Conservation (phyloP, 2,113 vertebrate genomes). For the Archocentrus centrarchus region DNA sequence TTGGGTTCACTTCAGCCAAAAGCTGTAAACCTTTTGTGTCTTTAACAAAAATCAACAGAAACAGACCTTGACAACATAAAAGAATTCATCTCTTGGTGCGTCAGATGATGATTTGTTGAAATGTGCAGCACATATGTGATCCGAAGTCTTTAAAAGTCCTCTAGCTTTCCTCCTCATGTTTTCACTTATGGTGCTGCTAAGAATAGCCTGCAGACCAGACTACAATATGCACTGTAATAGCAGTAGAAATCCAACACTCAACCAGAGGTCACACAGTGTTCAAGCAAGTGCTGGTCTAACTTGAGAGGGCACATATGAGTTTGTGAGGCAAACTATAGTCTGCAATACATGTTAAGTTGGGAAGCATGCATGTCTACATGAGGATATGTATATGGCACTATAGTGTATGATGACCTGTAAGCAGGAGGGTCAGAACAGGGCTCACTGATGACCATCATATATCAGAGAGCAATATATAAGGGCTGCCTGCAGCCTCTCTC, state of each 20-base stretch:
- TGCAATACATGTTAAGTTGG: constrained; percentile 27
- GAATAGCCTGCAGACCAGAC: constrained; percentile 51
- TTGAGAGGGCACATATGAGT: not conserved
- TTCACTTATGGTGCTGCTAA: constrained; percentile 38
- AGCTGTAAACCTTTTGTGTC: not conserved
- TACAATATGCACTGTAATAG: constrained; percentile 56
- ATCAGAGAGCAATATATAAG: not conserved
- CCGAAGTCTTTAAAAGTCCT: constrained; percentile 13
- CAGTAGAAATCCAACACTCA: constrained; percentile 46
- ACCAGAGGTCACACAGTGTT: constrained; percentile 32
- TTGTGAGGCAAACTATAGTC: constrained; percentile 39
- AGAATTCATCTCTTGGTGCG: not conserved
- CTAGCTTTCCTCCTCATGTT: constrained; percentile 31
- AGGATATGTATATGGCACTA: not conserved
- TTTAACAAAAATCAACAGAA: not conserved
- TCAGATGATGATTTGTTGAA: constrained; percentile 30
- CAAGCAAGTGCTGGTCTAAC: constrained; percentile 6
- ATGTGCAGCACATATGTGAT: constrained; percentile 10
- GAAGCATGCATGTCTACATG: constrained; percentile 14
- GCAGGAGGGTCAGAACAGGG: constrained; percentile 25
- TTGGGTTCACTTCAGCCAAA: constrained; percentile 1
- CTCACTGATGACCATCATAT: constrained; percentile 22
- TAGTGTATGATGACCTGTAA: not conserved
- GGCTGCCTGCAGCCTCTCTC: not conserved
- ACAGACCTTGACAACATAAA: not conserved